phyloP scores from a whole-genome alignment of 2,113 vertebrate genomes.

The Grammomys surdaster region DNA sequence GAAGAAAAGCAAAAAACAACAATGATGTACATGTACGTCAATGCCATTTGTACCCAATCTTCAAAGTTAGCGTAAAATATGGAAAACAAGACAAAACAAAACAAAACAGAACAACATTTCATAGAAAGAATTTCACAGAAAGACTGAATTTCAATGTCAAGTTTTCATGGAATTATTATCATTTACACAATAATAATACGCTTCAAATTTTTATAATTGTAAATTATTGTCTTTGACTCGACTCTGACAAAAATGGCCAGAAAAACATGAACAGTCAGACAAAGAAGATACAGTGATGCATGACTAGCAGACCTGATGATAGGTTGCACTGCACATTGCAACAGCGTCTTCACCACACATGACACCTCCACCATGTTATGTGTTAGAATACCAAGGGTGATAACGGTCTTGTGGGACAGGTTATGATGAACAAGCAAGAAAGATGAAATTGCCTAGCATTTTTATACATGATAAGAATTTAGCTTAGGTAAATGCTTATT shows the following conservation, averaged over 20 bases:
- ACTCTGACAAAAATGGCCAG: neutral
- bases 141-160: constrained; percentile 2
- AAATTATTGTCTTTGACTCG: neutral
- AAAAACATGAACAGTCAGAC: no score
- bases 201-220: neutral
- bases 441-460: neutral
- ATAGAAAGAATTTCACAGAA: constrained; percentile 13
- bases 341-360: no score
- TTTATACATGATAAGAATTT: neutral
- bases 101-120: neutral
- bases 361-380: neutral
- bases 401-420: no score
- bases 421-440: neutral
- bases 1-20: fast-evolving
- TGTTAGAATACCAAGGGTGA: neutral
- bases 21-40: no score
- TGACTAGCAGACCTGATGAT: neutral
- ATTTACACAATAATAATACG: constrained; percentile 11
- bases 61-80: neutral
- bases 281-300: neutral
- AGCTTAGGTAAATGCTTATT: neutral
- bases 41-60: no score
- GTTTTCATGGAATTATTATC: neutral
- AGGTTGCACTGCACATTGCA: fast-evolving
- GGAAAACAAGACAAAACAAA: no score